A percentile compares a stretch with the other conserved stretches of the same genome.
phyloP scores from a whole-genome alignment of 1,140 invertebrate genomes.

The Orchesella cincta region DNA sequence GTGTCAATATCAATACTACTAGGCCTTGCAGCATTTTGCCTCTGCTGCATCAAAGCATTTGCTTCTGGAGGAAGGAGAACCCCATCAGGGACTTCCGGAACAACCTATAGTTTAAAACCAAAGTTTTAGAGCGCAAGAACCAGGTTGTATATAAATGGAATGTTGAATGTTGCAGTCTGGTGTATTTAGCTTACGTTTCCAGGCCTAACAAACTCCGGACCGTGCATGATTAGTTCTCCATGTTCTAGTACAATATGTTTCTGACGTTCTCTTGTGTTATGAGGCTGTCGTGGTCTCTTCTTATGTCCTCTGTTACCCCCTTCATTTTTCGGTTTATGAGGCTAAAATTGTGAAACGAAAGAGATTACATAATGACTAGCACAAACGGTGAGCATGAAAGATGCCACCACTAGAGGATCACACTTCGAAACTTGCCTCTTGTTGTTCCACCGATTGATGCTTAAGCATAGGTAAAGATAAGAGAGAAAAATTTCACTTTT shows the following conservation, averaged over 20 bases:
- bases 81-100: conserved; percentile 36
- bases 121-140: not conserved
- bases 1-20: conserved; percentile 40
- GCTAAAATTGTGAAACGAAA: conserved; percentile 58
- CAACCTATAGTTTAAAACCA: conserved; percentile 22
- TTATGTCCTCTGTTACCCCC: conserved; percentile 70
- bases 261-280: conserved; percentile 82
- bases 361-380: not conserved
- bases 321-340: conserved; percentile 64
- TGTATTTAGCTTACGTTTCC: conserved; percentile 33
- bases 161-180: not conserved
- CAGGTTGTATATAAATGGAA: not conserved
- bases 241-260: conserved; percentile 77
- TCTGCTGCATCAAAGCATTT: conserved; percentile 25
- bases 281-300: conserved; percentile 78
- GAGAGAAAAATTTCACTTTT: conserved; percentile 8
- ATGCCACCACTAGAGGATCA: conserved; percentile 6
- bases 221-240: conserved; percentile 81
- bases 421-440: conserved; percentile 40
- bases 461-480: conserved; percentile 34
- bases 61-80: conserved; percentile 35
- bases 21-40: conserved; percentile 31
- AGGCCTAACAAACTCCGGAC: conserved; percentile 54
- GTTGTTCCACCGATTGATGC: conserved; percentile 46
- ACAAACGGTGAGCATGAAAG: not conserved